Evolutionary conservation across 92 coral and sea anemone species (phyloP).

Genomic region (Epizoanthus stellaris): DNA sequence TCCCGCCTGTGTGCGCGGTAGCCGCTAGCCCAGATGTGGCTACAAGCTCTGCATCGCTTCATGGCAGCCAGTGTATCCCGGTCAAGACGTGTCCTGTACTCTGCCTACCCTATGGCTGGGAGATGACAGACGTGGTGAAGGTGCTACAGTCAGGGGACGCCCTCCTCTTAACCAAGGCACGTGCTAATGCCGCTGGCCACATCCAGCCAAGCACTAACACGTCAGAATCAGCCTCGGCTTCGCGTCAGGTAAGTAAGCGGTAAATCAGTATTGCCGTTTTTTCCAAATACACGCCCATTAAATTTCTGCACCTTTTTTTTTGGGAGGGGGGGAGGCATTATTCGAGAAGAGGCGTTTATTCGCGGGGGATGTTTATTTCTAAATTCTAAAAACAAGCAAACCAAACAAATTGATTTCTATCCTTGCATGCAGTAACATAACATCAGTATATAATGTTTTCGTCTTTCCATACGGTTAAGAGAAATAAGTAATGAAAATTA

Average conservation of each 20-base stretch:
- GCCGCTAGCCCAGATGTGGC: neutral
- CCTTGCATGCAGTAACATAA: too few relatives aligned
- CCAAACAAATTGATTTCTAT: too few relatives aligned
- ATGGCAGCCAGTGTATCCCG: slow-evolving; percentile 35
- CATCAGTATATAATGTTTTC: too few relatives aligned
- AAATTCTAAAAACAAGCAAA: too few relatives aligned
- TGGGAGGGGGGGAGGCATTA: too few relatives aligned
- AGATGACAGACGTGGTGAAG: slow-evolving; percentile 72
- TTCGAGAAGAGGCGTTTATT: too few relatives aligned
- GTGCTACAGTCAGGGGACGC: slow-evolving; percentile 82
- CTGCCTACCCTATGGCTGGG: slow-evolving; percentile 79
- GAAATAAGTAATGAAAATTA: too few relatives aligned
- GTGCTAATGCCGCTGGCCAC: neutral
- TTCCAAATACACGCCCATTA: too few relatives aligned
- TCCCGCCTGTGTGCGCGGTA: slow-evolving; percentile 3
- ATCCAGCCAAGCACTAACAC: neutral
- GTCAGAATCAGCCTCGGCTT: neutral
- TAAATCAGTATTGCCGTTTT: neutral
- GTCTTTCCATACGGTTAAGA: too few relatives aligned
- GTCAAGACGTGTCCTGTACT: slow-evolving; percentile 72
- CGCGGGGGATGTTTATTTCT: too few relatives aligned
- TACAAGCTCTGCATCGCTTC: neutral
- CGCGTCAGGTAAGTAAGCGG: slow-evolving; percentile 10
- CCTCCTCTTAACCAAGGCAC: slow-evolving; percentile 67
- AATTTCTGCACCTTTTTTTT: neutral